Percentiles rank a stretch among this genome's conserved stretches.
These are phyloP conservation scores for Chiridota heheva DNA, from an alignment of 35 echinoderm and acorn worm genomes.

Conservation along the genomic window DNA sequence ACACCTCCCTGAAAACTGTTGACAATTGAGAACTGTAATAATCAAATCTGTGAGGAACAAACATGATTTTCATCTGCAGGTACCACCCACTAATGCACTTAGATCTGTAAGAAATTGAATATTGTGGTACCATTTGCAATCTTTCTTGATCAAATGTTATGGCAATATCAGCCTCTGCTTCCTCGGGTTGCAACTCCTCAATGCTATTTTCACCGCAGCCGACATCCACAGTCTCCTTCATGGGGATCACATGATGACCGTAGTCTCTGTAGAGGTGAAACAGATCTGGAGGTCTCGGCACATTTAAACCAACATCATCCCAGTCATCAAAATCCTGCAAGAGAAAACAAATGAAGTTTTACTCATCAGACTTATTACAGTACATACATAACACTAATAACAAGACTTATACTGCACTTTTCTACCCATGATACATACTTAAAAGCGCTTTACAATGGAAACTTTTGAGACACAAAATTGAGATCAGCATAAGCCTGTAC, in stretches of 20 bases:
- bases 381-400: too few species aligned
- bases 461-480: too few species aligned
- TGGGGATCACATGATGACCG: conserved; percentile 74
- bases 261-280: conserved; percentile 97
- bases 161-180: conserved; percentile 83
- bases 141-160: conserved; percentile 83
- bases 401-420: too few species aligned
- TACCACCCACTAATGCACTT: not conserved
- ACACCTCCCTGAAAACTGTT: too few species aligned
- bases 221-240: conserved; percentile 69
- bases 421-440: too few species aligned
- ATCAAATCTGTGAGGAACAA: not conserved
- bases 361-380: too few species aligned
- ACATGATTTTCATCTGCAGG: not conserved
- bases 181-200: conserved; percentile 79
- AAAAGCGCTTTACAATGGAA: too few species aligned
- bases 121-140: conserved; percentile 66
- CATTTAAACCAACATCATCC: conserved; percentile 99
- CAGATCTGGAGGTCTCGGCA: conserved; percentile 79
- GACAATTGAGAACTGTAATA: not conserved
- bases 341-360: too few species aligned
- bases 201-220: conserved; percentile 90
- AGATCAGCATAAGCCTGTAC: too few species aligned
- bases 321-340: conserved; percentile 99
- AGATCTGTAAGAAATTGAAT: not conserved